Evolutionary conservation across 1,140 invertebrate species (phyloP).

Genomic region (Zaprionus vittiger): DNA sequence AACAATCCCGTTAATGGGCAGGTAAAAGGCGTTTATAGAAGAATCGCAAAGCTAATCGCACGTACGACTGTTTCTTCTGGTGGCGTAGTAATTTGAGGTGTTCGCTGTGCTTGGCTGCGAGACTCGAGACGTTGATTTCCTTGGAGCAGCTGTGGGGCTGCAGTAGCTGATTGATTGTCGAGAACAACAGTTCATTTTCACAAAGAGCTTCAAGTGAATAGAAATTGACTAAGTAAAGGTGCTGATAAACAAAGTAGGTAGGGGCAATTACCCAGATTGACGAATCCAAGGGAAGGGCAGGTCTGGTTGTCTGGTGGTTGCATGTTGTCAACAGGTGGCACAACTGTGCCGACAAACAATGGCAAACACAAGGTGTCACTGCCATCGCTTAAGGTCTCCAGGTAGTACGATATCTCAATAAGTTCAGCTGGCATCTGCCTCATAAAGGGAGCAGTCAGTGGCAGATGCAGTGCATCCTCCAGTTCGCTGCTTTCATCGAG

Average conservation of each 20-base stretch:
- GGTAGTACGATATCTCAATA: conserved; percentile 52
- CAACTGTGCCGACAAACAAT: conserved; percentile 58
- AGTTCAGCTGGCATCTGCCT: conserved; percentile 5
- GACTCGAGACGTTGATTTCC: conserved; percentile 27
- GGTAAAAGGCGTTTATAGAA: conserved; percentile 45
- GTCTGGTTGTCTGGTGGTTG: neutral
- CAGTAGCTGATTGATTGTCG: conserved; percentile 44
- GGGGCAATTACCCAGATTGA: conserved; percentile 53
- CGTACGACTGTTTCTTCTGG: conserved; percentile 57
- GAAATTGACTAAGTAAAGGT: neutral
- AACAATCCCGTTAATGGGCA: conserved; percentile 30
- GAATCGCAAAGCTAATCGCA: conserved; percentile 50
- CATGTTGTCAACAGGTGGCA: conserved; percentile 37
- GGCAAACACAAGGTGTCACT: conserved; percentile 40
- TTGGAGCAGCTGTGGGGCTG: conserved; percentile 50
- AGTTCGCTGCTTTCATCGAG: conserved; percentile 31
- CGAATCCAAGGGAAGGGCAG: conserved; percentile 37
- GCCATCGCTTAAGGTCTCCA: conserved; percentile 43
- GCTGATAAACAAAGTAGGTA: neutral
- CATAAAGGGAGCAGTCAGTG: conserved; percentile 56
- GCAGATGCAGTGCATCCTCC: conserved; percentile 45
- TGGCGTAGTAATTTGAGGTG: conserved; percentile 49
- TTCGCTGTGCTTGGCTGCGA: conserved; percentile 41
- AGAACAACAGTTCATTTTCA: conserved; percentile 41
- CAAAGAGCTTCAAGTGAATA: conserved; percentile 38